Conservation (phyloP, 53 echinoderm and acorn worm species). For the Paelopatides confundens region DNA sequence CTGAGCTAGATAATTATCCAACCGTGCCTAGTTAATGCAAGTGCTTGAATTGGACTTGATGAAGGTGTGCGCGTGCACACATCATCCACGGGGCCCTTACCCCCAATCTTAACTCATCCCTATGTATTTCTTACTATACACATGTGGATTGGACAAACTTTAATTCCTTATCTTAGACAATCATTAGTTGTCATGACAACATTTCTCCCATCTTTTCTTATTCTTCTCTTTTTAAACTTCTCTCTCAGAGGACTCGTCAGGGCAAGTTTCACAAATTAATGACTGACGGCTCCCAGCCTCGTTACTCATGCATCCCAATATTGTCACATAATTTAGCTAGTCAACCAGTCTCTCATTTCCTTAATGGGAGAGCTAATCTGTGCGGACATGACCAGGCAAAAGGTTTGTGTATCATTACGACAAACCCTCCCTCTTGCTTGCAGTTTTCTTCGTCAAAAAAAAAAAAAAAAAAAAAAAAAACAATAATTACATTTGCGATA, state of each 20-base stretch:
- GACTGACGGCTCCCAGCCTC: conserved; percentile 50
- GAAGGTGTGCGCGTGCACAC: conserved; percentile 47
- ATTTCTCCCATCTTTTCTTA: conserved; percentile 14
- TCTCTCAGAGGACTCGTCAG: conserved; percentile 48
- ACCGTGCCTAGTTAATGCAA: conserved; percentile 54
- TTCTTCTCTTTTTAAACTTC: background rate
- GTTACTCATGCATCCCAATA: conserved; percentile 48
- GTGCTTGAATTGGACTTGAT: conserved; percentile 26
- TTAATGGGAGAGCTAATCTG: conserved; percentile 53
- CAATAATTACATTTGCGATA: conserved; percentile 39
- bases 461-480: too few relatives aligned
- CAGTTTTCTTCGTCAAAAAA: conserved; percentile 15
- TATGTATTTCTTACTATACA: conserved; percentile 5
- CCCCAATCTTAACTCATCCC: conserved; percentile 7
- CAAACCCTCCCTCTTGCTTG: background rate
- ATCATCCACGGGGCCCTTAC: conserved; percentile 28
- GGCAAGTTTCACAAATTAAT: conserved; percentile 42
- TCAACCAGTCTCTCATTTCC: conserved; percentile 39
- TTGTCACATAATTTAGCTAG: conserved; percentile 50
- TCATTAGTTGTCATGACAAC: conserved; percentile 53
- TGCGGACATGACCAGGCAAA: conserved; percentile 49
- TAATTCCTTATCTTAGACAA: conserved; percentile 49
- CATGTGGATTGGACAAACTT: conserved; percentile 46
- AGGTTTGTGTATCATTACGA: conserved; percentile 25
- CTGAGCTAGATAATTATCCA: conserved; percentile 51